Evolutionary conservation across 1,140 invertebrate species (phyloP), one percentile per base, ranked within the genome.

Genomic region (Berghia stephanieae): DNA sequence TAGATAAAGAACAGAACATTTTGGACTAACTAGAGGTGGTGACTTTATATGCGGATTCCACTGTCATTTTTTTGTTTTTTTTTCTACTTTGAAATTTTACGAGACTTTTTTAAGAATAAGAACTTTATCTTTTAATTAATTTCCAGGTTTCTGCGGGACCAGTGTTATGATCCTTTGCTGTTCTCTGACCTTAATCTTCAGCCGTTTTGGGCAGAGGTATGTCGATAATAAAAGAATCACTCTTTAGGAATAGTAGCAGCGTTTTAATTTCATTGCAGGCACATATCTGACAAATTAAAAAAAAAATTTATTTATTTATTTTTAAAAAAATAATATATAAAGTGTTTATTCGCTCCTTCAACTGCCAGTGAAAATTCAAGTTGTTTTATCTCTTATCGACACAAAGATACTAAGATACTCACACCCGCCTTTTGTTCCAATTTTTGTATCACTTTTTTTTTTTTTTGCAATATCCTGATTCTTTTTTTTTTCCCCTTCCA

Each of bases 131-230:
- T n/a, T n/a, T n/a, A n/a, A n/a, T n/a, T n/a, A n/a, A 67, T 79
- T 75, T 83, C 34, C 79, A 89, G 91, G 76, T 91, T 93, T 78
- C 94, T 96, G 82, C 91, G 93, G 82, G 90, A 93, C 69, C 92
- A 95, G 63, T 93, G 94, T 16, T 92, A 91, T 49, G 95, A 97
- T 87, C 91, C 93, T 44, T 88, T 94, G 24, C 91, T 96, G 0
- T 96, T 95, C 83, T 93, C 92, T 77, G 93, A 93, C 85, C 89
- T 97, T 5, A 95, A 94, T 89, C 90, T 97, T 49, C 87, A 90
- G 77, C 86, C 88, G 34, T 86, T 87, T 79, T 90, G 90, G 90
- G 78, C 82, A 31, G 93, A 94, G 86, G 93, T 93, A 84, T 86
- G 83, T 86, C 13, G n/a, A 63, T 13, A 27, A 27, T 16, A 18